Conservation (phyloP, 2,113 vertebrate genomes). For the Larimichthys crocea region DNA sequence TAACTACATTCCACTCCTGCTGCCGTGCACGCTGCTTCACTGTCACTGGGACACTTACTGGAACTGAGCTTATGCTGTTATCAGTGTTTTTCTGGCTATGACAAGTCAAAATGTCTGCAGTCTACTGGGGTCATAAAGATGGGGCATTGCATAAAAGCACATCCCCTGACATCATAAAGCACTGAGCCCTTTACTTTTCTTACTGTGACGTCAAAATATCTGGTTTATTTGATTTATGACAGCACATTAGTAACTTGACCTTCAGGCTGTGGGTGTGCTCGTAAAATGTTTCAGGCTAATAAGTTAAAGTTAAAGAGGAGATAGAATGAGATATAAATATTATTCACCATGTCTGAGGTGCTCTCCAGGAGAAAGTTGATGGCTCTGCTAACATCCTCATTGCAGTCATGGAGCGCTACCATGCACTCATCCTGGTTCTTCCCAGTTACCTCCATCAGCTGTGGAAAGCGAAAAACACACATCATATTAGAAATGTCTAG, state of each 20-base stretch:
- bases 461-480: slow-evolving; percentile 26
- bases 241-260: not conserved
- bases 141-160: no score
- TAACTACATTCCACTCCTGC: no score
- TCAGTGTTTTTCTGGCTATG: not conserved
- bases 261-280: not conserved
- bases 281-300: not conserved
- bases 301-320: not conserved
- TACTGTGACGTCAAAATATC: not conserved
- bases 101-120: no score
- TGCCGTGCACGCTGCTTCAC: no score
- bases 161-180: no score
- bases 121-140: no score
- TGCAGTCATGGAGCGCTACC: slow-evolving; percentile 98
- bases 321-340: not conserved
- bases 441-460: slow-evolving; percentile 98
- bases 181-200: not conserved
- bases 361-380: slow-evolving; percentile 99
- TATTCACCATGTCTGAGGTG: slow-evolving; percentile 93
- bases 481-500: not conserved
- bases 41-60: no score
- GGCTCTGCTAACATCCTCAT: slow-evolving; percentile 97
- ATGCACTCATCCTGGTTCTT: slow-evolving; percentile 99
- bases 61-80: no score
- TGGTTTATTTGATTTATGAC: not conserved